A percentile compares a stretch with the other conserved stretches of the same genome.
phyloP scores from a whole-genome alignment of 2,888 invertebrate genomes.

The Pycnomerus fuliginosus region DNA sequence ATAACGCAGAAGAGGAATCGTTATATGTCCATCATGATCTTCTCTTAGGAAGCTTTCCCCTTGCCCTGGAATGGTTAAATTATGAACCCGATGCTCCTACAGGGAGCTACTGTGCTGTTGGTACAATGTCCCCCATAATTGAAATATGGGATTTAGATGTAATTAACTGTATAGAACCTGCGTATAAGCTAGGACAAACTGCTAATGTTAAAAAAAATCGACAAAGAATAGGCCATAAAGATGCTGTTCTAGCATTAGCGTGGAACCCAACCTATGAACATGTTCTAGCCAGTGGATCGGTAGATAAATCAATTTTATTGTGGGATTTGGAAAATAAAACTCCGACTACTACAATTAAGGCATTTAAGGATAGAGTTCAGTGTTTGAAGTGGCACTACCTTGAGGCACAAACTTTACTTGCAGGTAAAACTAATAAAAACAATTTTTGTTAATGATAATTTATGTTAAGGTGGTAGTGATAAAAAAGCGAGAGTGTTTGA shows the following conservation, averaged over 20 bases:
- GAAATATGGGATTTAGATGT: slow-evolving; percentile 98
- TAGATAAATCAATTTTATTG: slow-evolving; percentile 80
- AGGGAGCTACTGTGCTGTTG: slow-evolving; percentile 88
- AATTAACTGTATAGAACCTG: slow-evolving; percentile 87
- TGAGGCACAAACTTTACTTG: slow-evolving; percentile 78
- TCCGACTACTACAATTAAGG: slow-evolving; percentile 72
- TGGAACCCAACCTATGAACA: slow-evolving; percentile 86
- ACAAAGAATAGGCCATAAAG: slow-evolving; percentile 74
- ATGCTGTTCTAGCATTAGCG: slow-evolving; percentile 86
- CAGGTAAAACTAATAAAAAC: too few relatives aligned
- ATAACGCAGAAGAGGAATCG: slow-evolving; percentile 84
- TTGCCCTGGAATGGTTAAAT: slow-evolving; percentile 91
- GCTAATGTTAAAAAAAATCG: slow-evolving; percentile 72
- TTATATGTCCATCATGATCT: slow-evolving; percentile 95
- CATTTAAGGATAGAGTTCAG: slow-evolving; percentile 82
- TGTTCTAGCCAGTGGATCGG: slow-evolving; percentile 90
- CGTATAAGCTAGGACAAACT: slow-evolving; percentile 75
- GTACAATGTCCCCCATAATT: slow-evolving; percentile 89
- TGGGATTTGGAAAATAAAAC: slow-evolving; percentile 89
- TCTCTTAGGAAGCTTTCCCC: slow-evolving; percentile 82
- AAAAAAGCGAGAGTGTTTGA: slow-evolving; percentile 77
- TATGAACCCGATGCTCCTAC: slow-evolving; percentile 77
- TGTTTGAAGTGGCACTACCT: slow-evolving; percentile 79
- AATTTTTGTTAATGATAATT: too few relatives aligned
- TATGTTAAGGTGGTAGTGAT: slow-evolving; percentile 86